Base-by-base conservation (phyloP, 2,113 vertebrate species). In the Elachura formosa region DNA sequence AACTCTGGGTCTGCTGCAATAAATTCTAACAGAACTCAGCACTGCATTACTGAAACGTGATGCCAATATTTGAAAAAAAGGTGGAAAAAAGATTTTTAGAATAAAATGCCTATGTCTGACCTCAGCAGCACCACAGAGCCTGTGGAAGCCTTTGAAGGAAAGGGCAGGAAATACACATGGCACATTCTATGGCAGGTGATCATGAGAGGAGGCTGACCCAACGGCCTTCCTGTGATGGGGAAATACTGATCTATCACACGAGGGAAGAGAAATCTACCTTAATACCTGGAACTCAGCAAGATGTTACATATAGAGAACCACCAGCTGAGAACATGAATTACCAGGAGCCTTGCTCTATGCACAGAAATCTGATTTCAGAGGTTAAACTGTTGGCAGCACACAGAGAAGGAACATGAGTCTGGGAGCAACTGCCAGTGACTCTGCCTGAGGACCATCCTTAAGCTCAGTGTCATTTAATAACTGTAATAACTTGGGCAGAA, bases 221-320 rank as follows among this genome's bases (percentile, higher is more conserved):
- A 36, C 0, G 10, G 20, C 51, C n/a, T 38, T 58, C 36, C 46
- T 13, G 14, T 0, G 1, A 7, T 5, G 36, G 45, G 22, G 43
- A 78, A 72, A 56, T 46, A 17, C 26, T n/a, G 5, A 31, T 36
- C 10, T 5, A 0, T 5, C 28, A 43, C 24, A 20, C 8, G 21
- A 48, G 18, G 52, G 23, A 71, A n/a, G 73, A 67, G 23, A 5
- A 26, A 55, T 16, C 75, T 24, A 7, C 24, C 48, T 63, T 52
- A 23, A 4, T 1, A 33, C 29, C 48, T 48, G 62, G 74, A 85
- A 79, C n/a, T 81, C 81, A 71, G 46, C 46, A 84, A 55, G 26
- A 34, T 24, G 28, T 40, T 13, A 33, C 34, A 54, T 12, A 69
- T 0, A 12, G 52, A 67, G 25, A 84, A 46, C n/a, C 64, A 88